Base-by-base conservation (phyloP, 2,113 vertebrate genomes). In the Corvus hawaiiensis region DNA sequence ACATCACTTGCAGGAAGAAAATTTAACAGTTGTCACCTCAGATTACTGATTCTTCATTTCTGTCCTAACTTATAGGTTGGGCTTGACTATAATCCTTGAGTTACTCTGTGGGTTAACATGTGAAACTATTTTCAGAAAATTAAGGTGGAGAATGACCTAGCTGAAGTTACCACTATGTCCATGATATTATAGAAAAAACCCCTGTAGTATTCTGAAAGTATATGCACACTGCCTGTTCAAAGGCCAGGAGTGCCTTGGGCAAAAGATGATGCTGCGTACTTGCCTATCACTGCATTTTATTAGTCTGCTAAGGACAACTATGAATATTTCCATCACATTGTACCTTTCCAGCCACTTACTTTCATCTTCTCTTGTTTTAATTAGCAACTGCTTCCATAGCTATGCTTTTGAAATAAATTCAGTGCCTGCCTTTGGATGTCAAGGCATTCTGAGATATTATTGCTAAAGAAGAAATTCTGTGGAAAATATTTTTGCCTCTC, bases 181-280 rank as follows among this genome's bases (percentile, higher is more conserved):
- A 2, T 58, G 39, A 30, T 63, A 59, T 30, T 33, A 7, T 1
- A 63, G 64, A 7, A 52, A 87, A 91, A 73, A 8, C 0, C 0
- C 0, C 4, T 5, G 0, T 19, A 33, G 26, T 4, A 67, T 5
- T 27, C n/a, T 87, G 59, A 56, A 81, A 74, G n/a, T 37, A 8
- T 21, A 13, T 63, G 17, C 21, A 48, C 10, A 17, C 12, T 1
- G 0, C 0, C 0, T 55, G 9, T 81, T 91, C 7, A 20, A 56
- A 81, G 51, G 44, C 52, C 61, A 67, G 39, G 39, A 75, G 23
- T 89, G 69, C 69, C 61, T 52, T 72, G 74, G 66, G 30, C 73
- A 81, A 33, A 28, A 16, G 11, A 72, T 15, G 7, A 8, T 89
- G 33, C 55, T 59, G 30, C 0, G 0, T 2, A 0, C 48, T 84